A percentile compares a stretch with the other conserved stretches of the same genome.
Evolutionary conservation across 2,113 vertebrate genomes (phyloP).

Genomic region (Morphnarchus princeps): DNA sequence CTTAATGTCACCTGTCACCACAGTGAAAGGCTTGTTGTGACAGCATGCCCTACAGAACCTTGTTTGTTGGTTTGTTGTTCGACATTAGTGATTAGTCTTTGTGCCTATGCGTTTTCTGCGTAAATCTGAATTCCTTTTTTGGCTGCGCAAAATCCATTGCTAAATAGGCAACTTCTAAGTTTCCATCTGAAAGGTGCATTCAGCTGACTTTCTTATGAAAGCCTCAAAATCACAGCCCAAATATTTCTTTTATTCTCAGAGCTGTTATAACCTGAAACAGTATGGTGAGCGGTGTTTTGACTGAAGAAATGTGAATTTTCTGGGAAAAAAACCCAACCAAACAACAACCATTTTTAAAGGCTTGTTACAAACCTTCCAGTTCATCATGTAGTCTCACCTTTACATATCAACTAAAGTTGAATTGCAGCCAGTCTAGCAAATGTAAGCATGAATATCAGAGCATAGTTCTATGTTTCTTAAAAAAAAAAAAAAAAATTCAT

Average conservation of each 20-base stretch:
- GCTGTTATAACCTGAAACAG: neutral
- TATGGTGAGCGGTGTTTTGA: neutral
- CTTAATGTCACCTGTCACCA: conserved; percentile 67
- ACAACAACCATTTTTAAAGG: neutral
- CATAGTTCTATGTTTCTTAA: neutral
- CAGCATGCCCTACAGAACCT: conserved; percentile 16
- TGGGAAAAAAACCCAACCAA: rapidly evolving
- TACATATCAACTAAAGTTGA: neutral
- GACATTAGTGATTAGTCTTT: conserved; percentile 18
- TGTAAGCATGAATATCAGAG: neutral
- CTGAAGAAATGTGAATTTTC: neutral
- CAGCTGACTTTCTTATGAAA: neutral
- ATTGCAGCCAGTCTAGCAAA: neutral
- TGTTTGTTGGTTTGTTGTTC: conserved; percentile 12
- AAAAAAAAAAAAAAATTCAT: neutral
- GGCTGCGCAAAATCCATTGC: neutral
- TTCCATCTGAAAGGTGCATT: neutral
- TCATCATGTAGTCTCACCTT: neutral
- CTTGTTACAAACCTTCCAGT: neutral
- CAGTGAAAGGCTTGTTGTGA: conserved; percentile 45
- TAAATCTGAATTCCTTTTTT: neutral
- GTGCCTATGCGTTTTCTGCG: neutral
- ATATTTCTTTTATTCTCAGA: neutral
- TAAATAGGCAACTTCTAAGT: neutral
- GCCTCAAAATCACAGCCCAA: neutral